Evolutionary conservation across 1,140 invertebrate species (phyloP).

Genomic region (Luehdorfia chinensis): DNA sequence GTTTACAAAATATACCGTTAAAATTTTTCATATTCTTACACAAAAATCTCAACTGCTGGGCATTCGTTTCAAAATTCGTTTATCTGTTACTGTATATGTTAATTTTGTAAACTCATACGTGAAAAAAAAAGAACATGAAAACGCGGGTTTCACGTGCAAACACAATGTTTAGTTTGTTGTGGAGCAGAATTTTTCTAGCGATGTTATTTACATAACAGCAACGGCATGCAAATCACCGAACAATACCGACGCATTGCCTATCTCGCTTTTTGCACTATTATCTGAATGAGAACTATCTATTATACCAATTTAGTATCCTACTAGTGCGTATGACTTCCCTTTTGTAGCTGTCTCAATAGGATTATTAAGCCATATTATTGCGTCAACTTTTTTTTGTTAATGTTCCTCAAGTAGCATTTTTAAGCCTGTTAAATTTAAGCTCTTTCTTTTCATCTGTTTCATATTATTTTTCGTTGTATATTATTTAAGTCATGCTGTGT

Average conservation of each 20-base stretch:
- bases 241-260: slow-evolving; percentile 11
- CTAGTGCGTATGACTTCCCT: background rate
- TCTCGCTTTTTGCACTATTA: slow-evolving; percentile 1
- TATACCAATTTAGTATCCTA: slow-evolving; percentile 15
- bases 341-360: background rate
- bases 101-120: background rate
- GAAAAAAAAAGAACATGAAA: slow-evolving; percentile 18
- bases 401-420: background rate
- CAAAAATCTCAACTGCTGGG: background rate
- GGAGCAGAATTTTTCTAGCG: slow-evolving; percentile 21
- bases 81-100: slow-evolving; percentile 1
- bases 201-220: slow-evolving; percentile 22
- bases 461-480: background rate
- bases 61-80: background rate
- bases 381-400: background rate
- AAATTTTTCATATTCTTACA: no score
- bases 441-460: background rate
- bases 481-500: background rate
- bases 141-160: slow-evolving; percentile 19
- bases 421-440: background rate
- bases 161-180: slow-evolving; percentile 24
- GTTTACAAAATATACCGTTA: no score
- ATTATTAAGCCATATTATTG: background rate
- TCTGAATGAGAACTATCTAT: slow-evolving; percentile 19
- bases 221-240: slow-evolving; percentile 18